Evolutionary conservation across 2,888 invertebrate species (phyloP), one percentile per base, ranked within the genome.

Genomic region (Orchesella flavescens): DNA sequence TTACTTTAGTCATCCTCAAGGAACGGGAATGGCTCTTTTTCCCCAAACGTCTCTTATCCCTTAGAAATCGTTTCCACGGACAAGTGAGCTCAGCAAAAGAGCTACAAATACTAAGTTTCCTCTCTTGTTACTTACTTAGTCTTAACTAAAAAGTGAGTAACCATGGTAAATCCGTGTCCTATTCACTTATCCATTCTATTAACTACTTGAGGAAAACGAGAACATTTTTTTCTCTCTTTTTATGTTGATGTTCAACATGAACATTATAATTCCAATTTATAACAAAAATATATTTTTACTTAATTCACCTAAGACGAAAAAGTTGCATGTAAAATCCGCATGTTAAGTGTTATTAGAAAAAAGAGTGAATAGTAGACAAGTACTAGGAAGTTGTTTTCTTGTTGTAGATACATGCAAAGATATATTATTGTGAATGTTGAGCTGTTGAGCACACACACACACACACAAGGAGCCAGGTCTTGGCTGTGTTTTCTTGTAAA

Each of bases 111-210:
- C n/a, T n/a, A n/a, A n/a, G 2, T 53, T 66, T 66, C 44, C n/a
- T 66, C 44, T n/a, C 44, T 34, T 17, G 4, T 19, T 59, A n/a
- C 17, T 59, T 59, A 9, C 17, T 59, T 59, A 23, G 1, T n/a
- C 17, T 65, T 65, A 65, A 34, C 65, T 65, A 17, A 61, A 61
- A 61, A 61, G 44, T 49, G 49, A 69, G 65, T 46, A 57, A 57
- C 21, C 13, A 66, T 44, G 17, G 66, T 44, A 66, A 43, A 66
- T 44, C 21, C 46, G 44, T 69, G 49, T 69, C 49, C 49, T 69
- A 5, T 69, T 69, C 15, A 69, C 49, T 13, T 69, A 53, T 66
- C 44, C 24, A 4, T 61, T 23, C 24, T 24, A 7, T 21, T 34
- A 34, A 34, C 2, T 34, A 34, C 3, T 34, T 34, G 34, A 34